phyloP scores from a whole-genome alignment of 2,888 invertebrate genomes.

The Thumatha senex region DNA sequence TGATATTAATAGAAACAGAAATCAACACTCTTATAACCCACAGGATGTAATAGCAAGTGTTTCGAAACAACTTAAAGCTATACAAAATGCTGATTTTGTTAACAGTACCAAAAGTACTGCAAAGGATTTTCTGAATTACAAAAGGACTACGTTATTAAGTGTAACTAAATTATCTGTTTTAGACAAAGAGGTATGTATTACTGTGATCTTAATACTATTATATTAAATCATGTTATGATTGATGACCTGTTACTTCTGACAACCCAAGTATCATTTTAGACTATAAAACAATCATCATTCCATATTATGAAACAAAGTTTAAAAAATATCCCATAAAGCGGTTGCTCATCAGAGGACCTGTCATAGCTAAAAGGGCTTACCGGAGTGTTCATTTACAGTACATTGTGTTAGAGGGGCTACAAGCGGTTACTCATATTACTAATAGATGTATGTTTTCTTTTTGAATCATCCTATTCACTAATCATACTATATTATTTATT shows the following conservation, averaged over 20 bases:
- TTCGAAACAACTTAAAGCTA: slow-evolving; percentile 56
- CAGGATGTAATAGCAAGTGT: slow-evolving; percentile 58
- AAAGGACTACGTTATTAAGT: slow-evolving; percentile 44
- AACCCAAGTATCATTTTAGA: not conserved
- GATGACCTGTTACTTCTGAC: not conserved
- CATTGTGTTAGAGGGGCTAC: too few species aligned
- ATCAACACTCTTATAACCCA: slow-evolving; percentile 27
- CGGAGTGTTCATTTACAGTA: too few species aligned
- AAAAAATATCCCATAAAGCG: too few species aligned
- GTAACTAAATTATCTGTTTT: slow-evolving; percentile 46
- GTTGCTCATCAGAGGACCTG: too few species aligned
- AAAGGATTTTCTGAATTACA: slow-evolving; percentile 27
- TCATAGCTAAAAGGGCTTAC: too few species aligned
- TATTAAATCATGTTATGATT: too few species aligned
- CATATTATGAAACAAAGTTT: too few species aligned
- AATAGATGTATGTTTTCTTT: too few species aligned
- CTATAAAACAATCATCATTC: too few species aligned
- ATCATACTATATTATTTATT: not conserved
- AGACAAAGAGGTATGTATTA: slow-evolving; percentile 37
- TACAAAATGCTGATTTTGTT: slow-evolving; percentile 55
- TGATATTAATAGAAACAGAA: slow-evolving; percentile 16
- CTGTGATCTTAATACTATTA: not conserved
- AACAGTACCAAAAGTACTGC: slow-evolving; percentile 20
- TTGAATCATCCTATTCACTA: not conserved
- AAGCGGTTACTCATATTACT: not conserved